Conservation (phyloP, 2,113 vertebrate genomes). For the Isichthys henryi region DNA sequence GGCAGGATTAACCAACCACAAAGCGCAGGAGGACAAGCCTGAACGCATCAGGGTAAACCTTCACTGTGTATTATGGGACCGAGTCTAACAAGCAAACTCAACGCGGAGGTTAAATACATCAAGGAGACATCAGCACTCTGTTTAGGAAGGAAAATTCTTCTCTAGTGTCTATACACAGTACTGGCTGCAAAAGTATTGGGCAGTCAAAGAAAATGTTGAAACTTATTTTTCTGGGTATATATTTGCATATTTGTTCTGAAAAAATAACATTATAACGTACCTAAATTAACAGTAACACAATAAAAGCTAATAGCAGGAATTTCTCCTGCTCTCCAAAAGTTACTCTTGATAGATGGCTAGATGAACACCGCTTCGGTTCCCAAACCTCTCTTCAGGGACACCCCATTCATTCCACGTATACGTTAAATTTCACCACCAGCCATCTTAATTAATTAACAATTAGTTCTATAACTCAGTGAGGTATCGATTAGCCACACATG, state of each 20-base stretch:
- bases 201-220: background rate
- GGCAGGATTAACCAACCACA: background rate
- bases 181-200: background rate
- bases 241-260: background rate
- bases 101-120: background rate
- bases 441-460: background rate
- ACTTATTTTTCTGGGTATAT: background rate
- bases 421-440: background rate
- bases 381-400: background rate
- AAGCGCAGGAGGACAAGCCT: background rate
- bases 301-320: background rate
- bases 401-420: background rate
- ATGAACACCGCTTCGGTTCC: background rate
- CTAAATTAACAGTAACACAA: background rate
- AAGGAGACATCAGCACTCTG: background rate
- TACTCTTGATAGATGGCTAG: background rate
- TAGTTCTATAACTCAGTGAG: background rate
- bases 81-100: background rate
- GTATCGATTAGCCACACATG: background rate
- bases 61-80: background rate
- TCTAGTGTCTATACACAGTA: background rate
- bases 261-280: background rate
- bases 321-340: background rate
- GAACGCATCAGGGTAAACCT: background rate
- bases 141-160: background rate